Base-by-base conservation (phyloP, 2,113 vertebrate species). In the Hassar affinis region DNA sequence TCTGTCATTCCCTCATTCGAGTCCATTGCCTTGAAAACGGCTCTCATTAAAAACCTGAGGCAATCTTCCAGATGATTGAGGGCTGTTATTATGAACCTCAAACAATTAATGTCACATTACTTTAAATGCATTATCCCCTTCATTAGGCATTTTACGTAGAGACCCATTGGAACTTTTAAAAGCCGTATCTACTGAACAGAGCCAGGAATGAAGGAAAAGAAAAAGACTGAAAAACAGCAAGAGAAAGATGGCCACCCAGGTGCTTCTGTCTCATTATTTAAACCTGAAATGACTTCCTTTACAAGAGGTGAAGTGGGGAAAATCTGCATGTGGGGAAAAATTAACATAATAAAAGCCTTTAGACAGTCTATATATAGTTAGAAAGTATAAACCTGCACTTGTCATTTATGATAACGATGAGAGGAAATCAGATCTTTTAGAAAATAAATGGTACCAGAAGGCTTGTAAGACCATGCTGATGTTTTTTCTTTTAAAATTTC, bases 71-170 rank as follows among this genome's bases (percentile, higher is more conserved):
- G 87, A 90, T 89, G 90, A 91, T 91, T 89, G 89, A 90, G 89
- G 86, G 88, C 89, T 89, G 88, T 88, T 88, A 90, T 90, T 90
- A 89, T 90, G 83, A 87, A 80, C 87, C 90, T 88, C 87, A 82
- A 89, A 91, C 91, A 91, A 91, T 91, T 90, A 91, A 91, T 90
- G 90, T 91, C 91, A 91, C 91, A 90, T 91, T 90, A 91, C 90
- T 90, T 88, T 88, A 88, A 88, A 89, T 86, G 87, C 84, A 90
- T 91, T 90, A 90, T 89, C 87, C 86, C 89, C 90, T 89, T 90
- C 91, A 90, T 90, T 90, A 91, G 88, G 90, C 87, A 88, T 88
- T 87, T 90, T 88, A 88, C 84, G 62, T 84, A 86, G 78, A 47
- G 82, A 88, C 80, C 88, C 84, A 87, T 80, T 87, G 88, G 85